Base-by-base conservation (phyloP, 2,888 invertebrate genomes). In the Andrena flavipes region DNA sequence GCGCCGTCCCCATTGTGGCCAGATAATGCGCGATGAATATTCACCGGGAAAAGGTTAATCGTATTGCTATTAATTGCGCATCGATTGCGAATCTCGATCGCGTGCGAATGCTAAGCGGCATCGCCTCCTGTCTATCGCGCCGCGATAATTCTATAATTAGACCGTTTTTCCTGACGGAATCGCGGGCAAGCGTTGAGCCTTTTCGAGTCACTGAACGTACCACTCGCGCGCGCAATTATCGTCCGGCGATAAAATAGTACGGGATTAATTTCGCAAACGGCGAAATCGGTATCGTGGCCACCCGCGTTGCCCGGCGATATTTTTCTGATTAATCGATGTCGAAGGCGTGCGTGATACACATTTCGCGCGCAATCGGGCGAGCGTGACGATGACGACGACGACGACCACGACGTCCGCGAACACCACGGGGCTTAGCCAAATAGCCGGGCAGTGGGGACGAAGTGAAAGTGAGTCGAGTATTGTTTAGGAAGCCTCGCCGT, bases 401-500 rank as follows among this genome's bases (percentile, higher is more conserved):
- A 74, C 72, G 13, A 42, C 42, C 42, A 42, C 42, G 42, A 16
- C 26, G 80, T 76, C 64, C 76, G 71, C 76, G 67, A 78, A 77
- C 56, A 56, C 76, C 62, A 78, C 73, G 70, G 84, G 64, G 35
- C 65, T 42, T 42, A 42, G 42, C 42, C 42, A 42, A 42, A 42
- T 67, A 72, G 78, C 59, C 49, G 75, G 35, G 49, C 84, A 77
- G 92, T 89, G 91, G 92, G 89, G 92, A 90, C 88, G 85, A 93
- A 93, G 93, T 93, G 93, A 93, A 93, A 93, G 93, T 93, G 91
- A 93, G 92, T 90, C 91, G 90, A 89, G 92, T 90, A 93, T 93
- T 93, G 93, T 93, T 93, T 93, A 93, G 93, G 93, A 93, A 93
- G 93, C 92, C 92, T 92, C 92, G 89, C 73, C 71, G 82, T 74